These are phyloP conservation scores for Drosophila pseudoananassae DNA, from an alignment of 1,140 invertebrate genomes.

Conservation along the genomic window DNA sequence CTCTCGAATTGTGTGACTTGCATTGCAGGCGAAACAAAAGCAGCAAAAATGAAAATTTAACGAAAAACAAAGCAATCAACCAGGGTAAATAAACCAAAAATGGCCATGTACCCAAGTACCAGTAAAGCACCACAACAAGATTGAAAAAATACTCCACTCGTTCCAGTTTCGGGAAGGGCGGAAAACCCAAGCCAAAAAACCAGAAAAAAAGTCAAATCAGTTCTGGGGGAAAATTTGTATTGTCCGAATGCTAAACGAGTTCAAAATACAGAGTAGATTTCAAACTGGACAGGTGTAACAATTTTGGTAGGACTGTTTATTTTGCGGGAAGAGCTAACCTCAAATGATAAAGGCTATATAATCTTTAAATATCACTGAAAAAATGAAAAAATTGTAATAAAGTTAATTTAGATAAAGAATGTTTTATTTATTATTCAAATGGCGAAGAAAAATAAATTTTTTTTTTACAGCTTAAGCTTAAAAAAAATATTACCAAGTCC, in stretches of 20 bases:
- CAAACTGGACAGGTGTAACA: constrained; percentile 42
- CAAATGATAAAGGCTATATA: constrained; percentile 49
- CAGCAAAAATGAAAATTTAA: constrained; percentile 69
- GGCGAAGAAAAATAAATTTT: not conserved
- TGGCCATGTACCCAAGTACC: constrained; percentile 61
- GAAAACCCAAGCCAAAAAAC: constrained; percentile 17
- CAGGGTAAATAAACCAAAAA: constrained; percentile 82
- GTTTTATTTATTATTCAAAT: too few species aligned
- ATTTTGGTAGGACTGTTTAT: constrained; percentile 19
- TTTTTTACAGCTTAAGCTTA: not conserved
- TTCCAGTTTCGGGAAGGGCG: constrained; percentile 4
- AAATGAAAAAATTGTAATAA: not conserved
- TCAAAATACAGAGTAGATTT: constrained; percentile 25
- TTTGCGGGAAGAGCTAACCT: constrained; percentile 17
- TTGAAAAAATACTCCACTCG: constrained; percentile 46
- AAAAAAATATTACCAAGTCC: constrained; percentile 7
- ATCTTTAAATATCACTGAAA: constrained; percentile 3
- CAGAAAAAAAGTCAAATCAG: constrained; percentile 41
- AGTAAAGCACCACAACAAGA: constrained; percentile 59
- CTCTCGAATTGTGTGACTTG: constrained; percentile 69
- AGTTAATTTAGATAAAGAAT: too few species aligned
- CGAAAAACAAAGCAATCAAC: constrained; percentile 78
- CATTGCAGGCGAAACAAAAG: constrained; percentile 61
- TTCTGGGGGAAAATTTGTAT: constrained; percentile 38
- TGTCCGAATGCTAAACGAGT: constrained; percentile 62